Evolutionary conservation across 2,888 invertebrate species (phyloP).

Genomic region (Eristalinus sepulchralis): DNA sequence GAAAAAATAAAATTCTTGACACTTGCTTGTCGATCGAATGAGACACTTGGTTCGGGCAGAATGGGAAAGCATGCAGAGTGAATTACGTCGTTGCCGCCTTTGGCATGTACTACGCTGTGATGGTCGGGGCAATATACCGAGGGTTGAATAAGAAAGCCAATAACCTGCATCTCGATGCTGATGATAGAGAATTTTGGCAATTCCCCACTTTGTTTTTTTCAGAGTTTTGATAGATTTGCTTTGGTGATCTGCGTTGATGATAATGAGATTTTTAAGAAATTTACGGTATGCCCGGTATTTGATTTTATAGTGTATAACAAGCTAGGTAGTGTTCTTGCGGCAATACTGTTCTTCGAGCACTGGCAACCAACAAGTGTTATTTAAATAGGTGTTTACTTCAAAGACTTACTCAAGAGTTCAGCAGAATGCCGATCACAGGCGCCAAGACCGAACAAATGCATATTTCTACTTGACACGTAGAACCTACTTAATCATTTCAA

Average conservation of each 20-base stretch:
- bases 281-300: no score
- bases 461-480: no score
- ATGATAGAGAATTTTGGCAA: slow-evolving; percentile 46
- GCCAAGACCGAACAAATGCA: no score
- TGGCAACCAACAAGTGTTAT: no score
- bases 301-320: no score
- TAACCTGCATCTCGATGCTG: slow-evolving; percentile 52
- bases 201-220: slow-evolving; percentile 6
- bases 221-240: slow-evolving; percentile 13
- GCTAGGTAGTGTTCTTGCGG: no score
- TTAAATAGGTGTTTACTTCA: no score
- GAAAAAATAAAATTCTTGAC: slow-evolving; percentile 46
- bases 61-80: background rate
- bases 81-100: background rate
- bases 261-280: background rate
- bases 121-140: background rate
- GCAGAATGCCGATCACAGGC: no score
- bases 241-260: background rate
- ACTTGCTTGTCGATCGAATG: slow-evolving; percentile 25
- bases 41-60: slow-evolving; percentile 17
- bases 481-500: no score
- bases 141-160: slow-evolving; percentile 36
- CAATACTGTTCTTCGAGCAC: no score
- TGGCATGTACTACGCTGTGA: background rate
- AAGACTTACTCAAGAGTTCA: no score